phyloP scores from a whole-genome alignment of 2,888 invertebrate species.

The Melipona bicolor region DNA sequence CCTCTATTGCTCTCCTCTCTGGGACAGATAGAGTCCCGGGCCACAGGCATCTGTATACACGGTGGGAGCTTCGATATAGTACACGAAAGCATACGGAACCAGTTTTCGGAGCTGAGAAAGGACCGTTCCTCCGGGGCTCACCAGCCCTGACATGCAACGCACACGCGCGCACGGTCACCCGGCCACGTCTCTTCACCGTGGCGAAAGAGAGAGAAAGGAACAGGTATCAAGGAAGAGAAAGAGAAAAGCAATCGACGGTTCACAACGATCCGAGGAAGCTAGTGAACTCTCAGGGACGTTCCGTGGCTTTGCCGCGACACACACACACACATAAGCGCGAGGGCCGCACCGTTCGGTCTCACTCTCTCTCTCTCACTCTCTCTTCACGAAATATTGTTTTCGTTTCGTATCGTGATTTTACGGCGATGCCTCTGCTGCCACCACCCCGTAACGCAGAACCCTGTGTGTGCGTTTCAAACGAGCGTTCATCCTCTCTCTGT shows the following conservation, averaged over 20 bases:
- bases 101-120: slow-evolving; percentile 68
- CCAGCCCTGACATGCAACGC: slow-evolving; percentile 44
- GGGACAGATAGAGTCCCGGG: slow-evolving; percentile 51
- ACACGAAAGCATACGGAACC: slow-evolving; percentile 69
- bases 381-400: slow-evolving; percentile 23
- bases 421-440: neutral
- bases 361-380: neutral
- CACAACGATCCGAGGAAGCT: slow-evolving; percentile 59
- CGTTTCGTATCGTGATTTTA: slow-evolving; percentile 17
- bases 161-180: slow-evolving; percentile 54
- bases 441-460: neutral
- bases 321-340: neutral
- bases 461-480: neutral
- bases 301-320: slow-evolving; percentile 49
- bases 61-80: slow-evolving; percentile 40
- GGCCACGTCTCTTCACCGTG: slow-evolving; percentile 24
- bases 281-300: slow-evolving; percentile 66
- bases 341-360: slow-evolving; percentile 1
- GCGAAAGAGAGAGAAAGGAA: neutral
- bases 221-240: neutral
- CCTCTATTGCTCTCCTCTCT: slow-evolving; percentile 18
- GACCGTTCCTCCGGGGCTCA: slow-evolving; percentile 60
- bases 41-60: slow-evolving; percentile 1
- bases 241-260: slow-evolving; percentile 29
- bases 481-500: neutral